These are phyloP conservation scores for Drosophila sturtevanti DNA, from an alignment of 1,140 invertebrate genomes.

Conservation along the genomic window DNA sequence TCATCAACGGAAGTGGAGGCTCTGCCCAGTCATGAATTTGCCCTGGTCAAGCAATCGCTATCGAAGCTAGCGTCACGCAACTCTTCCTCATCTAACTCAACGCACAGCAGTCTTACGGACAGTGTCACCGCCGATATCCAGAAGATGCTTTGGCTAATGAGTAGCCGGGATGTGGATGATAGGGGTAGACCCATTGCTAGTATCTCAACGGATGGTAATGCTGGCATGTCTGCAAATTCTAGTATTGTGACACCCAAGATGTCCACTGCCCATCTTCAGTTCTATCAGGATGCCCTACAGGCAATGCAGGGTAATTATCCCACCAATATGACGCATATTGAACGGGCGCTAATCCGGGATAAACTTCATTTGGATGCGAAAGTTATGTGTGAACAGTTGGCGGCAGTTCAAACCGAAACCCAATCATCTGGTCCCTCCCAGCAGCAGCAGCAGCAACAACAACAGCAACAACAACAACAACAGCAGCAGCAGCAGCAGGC, in stretches of 20 bases:
- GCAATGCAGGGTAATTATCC: constrained; percentile 61
- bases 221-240: constrained; percentile 53
- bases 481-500: constrained; percentile 40
- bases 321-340: constrained; percentile 57
- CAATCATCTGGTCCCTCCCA: not conserved
- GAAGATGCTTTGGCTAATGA: constrained; percentile 80
- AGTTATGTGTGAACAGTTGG: constrained; percentile 66
- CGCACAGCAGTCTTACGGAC: constrained; percentile 72
- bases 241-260: constrained; percentile 68
- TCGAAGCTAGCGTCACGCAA: constrained; percentile 61
- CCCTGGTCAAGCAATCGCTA: constrained; percentile 46
- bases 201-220: constrained; percentile 54
- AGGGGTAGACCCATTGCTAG: constrained; percentile 62
- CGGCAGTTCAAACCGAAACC: constrained; percentile 7
- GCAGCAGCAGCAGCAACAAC: not conserved
- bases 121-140: constrained; percentile 78
- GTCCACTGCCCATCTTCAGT: constrained; percentile 74
- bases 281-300: constrained; percentile 77
- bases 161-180: constrained; percentile 69
- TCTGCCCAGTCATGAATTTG: constrained; percentile 36
- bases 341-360: constrained; percentile 57
- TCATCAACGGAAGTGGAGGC: constrained; percentile 3
- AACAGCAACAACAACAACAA: too few species aligned
- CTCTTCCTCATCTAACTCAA: constrained; percentile 73
- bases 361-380: constrained; percentile 65